Conservation (phyloP, 1,140 invertebrate genomes). For the Drosophila guanche region DNA sequence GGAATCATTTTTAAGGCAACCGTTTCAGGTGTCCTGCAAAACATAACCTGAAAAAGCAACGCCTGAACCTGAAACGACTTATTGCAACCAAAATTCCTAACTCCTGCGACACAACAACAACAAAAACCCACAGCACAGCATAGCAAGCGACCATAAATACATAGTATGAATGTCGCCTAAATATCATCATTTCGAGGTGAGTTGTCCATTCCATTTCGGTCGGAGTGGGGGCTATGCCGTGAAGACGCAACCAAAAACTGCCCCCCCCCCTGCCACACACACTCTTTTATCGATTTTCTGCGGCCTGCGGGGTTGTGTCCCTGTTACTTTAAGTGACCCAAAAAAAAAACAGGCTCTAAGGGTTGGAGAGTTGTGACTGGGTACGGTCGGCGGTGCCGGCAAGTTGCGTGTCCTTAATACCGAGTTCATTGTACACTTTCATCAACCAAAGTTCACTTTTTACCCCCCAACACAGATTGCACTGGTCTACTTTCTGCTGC, state of each 20-base stretch:
- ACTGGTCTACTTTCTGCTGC: constrained; percentile 74
- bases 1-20: background rate
- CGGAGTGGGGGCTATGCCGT: background rate
- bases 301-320: constrained; percentile 31
- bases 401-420: constrained; percentile 30
- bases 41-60: constrained; percentile 41
- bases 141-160: constrained; percentile 43
- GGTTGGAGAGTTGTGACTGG: constrained; percentile 15
- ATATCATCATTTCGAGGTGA: constrained; percentile 90
- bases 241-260: constrained; percentile 7
- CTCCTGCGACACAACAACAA: constrained; percentile 18
- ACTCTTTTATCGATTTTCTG: constrained; percentile 63
- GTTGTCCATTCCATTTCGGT: constrained; percentile 43
- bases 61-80: constrained; percentile 11
- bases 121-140: constrained; percentile 26
- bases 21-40: constrained; percentile 22
- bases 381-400: constrained; percentile 62
- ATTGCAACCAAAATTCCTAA: constrained; percentile 23
- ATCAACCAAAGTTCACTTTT: constrained; percentile 7
- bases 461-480: constrained; percentile 58
- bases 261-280: constrained; percentile 2
- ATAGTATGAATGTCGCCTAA: constrained; percentile 89
- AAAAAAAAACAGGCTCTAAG: constrained; percentile 38
- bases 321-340: constrained; percentile 70
- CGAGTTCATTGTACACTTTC: constrained; percentile 15